Base-by-base conservation (phyloP, 1,140 invertebrate species). In the Chironomus tepperi region DNA sequence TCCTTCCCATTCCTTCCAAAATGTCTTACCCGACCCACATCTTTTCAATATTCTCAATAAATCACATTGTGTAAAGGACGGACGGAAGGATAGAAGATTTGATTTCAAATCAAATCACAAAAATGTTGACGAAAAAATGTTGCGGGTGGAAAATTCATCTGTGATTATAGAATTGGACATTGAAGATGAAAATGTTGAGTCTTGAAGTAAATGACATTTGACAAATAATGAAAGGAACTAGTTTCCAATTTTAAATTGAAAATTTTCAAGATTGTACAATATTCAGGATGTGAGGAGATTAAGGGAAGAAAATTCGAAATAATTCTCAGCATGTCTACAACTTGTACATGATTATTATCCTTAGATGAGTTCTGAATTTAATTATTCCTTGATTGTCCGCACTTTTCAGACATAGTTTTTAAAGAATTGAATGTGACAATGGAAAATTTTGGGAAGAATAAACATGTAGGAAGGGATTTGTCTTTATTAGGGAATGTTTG, bases 321-420 rank as follows among this genome's bases (percentile, higher is more conserved):
- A 9, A 70, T 9, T 70, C n/a, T 2, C 65, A 70, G 65, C 65
- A 21, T 34, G 24, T 34, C 24, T 34, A 5, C 24, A 34, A 2
- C 2, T 34, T 34, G 16, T 70, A 70, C 47, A 57, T 57, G 47
- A 57, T 70, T 18, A 70, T 70, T 70, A 70, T 70, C 18, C 65
- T 15, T 7, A 21, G 18, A 19, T 70, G 65, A 70, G 65, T 18
- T 21, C 16, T 19, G 16, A 19, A 70, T 19, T 70, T 70, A 70
- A 19, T 70, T 8, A 18, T 67, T 19, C 64, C 16, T 16, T 67
- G 64, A 67, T 18, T 18, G 9, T 57, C 10, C 9, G 47, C 47
- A 57, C 47, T 10, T 12, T 57, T 10, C 10, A 57, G 47, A 57
- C 47, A n/a, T n/a, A 57, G 7, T 34, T 34, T 34, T 1, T 1